phyloP scores from a whole-genome alignment of 2,113 vertebrate species.

The Mustela lutreola region DNA sequence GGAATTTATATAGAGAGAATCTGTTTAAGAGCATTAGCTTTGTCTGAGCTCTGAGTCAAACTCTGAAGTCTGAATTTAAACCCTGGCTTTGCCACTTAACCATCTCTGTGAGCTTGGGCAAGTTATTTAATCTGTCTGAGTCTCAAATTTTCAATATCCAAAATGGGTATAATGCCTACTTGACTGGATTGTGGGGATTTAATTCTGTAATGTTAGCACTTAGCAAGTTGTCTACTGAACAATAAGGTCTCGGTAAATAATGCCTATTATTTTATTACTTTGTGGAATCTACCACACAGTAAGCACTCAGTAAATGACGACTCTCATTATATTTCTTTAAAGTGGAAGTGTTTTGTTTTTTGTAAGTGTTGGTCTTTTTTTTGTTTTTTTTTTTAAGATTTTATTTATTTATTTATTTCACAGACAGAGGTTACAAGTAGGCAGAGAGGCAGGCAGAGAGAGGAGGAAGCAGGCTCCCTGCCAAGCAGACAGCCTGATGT shows the following conservation, averaged over 20 bases:
- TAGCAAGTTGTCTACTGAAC: neutral
- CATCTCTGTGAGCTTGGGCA: neutral
- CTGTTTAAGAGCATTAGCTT: conserved; percentile 1
- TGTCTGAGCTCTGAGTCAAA: neutral
- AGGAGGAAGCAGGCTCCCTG: no score
- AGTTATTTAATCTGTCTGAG: neutral
- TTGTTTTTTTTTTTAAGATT: no score
- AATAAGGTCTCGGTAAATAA: neutral
- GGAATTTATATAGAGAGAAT: neutral
- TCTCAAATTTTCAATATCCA: conserved; percentile 26
- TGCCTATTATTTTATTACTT: neutral
- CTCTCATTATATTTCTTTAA: neutral
- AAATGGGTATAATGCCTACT: neutral
- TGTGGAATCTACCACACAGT: neutral
- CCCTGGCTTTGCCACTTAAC: neutral
- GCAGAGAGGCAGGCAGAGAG: no score
- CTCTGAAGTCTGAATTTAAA: neutral
- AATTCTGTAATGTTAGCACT: neutral
- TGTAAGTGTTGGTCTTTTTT: no score
- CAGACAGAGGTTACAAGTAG: no score
- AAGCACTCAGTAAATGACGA: neutral
- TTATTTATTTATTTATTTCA: no score
- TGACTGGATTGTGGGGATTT: neutral
- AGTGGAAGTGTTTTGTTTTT: neutral
- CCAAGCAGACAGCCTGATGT: no score